Percentiles rank a stretch among this genome's conserved stretches.
Conservation (phyloP, 2,888 invertebrate genomes). For the Campoletis raptor region DNA sequence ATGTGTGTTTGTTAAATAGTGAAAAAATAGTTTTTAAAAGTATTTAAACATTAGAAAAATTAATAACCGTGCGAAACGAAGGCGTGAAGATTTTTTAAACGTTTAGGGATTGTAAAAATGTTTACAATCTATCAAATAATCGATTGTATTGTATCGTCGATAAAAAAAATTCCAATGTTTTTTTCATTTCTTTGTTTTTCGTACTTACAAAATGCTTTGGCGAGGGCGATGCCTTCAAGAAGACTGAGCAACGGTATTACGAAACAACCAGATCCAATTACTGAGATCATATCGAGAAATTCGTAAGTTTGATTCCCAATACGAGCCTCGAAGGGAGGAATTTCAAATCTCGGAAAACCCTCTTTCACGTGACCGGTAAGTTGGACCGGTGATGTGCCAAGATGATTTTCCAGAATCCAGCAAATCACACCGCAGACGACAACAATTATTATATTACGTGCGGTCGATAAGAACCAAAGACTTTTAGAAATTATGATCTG, state of each 20-base stretch:
- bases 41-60: no score
- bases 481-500: constrained; percentile 86
- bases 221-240: constrained; percentile 90
- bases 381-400: constrained; percentile 87
- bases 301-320: constrained; percentile 86
- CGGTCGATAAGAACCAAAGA: constrained; percentile 91
- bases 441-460: constrained; percentile 92
- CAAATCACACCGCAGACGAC: constrained; percentile 89
- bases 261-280: constrained; percentile 88
- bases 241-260: constrained; percentile 89
- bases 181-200: not conserved
- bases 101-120: not conserved
- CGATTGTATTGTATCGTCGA: not conserved
- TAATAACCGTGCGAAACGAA: no score
- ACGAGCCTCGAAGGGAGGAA: constrained; percentile 89
- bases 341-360: constrained; percentile 88
- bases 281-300: constrained; percentile 87
- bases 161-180: not conserved
- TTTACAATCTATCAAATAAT: not conserved
- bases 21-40: no score
- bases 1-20: no score
- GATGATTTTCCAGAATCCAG: constrained; percentile 88
- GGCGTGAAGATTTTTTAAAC: not conserved
- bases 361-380: constrained; percentile 90
- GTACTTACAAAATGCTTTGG: constrained; percentile 89